Evolutionary conservation across 1,140 invertebrate species (phyloP), one percentile per base, ranked within the genome.

Genomic region (Zophobas morio): DNA sequence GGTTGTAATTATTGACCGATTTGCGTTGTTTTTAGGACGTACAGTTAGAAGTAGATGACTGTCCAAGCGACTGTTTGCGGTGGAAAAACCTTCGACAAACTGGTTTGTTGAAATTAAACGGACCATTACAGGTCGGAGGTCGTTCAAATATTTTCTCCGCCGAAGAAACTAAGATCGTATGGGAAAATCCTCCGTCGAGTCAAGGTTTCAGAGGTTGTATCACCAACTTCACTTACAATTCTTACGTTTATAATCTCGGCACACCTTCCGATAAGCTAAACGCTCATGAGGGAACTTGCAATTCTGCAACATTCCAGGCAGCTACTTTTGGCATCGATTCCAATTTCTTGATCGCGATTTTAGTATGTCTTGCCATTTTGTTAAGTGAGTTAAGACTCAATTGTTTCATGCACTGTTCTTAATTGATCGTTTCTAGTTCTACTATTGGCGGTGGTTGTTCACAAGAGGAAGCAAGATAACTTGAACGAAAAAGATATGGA

Each of bases 401-500:
- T 78, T 47, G 63, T 37, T 76, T 74, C 74, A 32, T 54, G 34
- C 57, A 40, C 74, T 32, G 47, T 35, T 49, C 20, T 53, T 76
- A 37, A 70, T 66, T 83, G 83, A 79, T 79, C 86, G 82, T 79
- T 84, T 56, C 85, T 20, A 95, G 93, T 98, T 79, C 88, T 98
- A 1, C 89, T 97, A 0, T 86, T 98, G 82, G 94, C 96, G 1
- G 94, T 97, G 56, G 94, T 97, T 1, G 94, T 97, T 0, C 96
- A 96, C 82, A 90, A 93, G 78, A 90, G 93, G 40, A 92, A 94
- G 81, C 92, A 94, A 5, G 94, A 98, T 84, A 96, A 96, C 75
- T 90, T 94, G 81, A 93, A 96, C 40, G 91, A 92, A 83, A 98
- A 98, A 84, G 96, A 98, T 83, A 92, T 96, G 81, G 97, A 99